These are phyloP conservation scores for Heliconius ethilla DNA, from an alignment of 2,888 invertebrate genomes.

Conservation along the genomic window DNA sequence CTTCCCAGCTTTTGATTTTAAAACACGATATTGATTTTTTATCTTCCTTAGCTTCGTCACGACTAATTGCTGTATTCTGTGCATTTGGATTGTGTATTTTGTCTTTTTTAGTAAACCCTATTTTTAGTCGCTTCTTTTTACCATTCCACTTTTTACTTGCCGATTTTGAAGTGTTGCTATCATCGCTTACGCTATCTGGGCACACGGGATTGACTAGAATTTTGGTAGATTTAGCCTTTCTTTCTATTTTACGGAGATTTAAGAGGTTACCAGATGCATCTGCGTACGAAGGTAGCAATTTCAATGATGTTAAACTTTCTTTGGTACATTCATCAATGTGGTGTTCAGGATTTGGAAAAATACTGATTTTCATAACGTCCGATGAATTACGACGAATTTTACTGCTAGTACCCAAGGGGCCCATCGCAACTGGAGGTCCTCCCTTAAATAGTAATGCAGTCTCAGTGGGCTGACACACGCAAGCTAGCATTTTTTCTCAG, in stretches of 20 bases:
- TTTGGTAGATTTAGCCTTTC: conserved; percentile 76
- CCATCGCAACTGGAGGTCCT: conserved; percentile 79
- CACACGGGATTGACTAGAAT: conserved; percentile 77
- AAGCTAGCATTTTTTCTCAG: conserved; percentile 83
- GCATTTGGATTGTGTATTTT: conserved; percentile 55
- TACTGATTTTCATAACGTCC: conserved; percentile 67
- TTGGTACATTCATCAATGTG: conserved; percentile 63
- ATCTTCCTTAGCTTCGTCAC: conserved; percentile 68
- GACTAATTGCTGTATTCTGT: conserved; percentile 66
- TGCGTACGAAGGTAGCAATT: conserved; percentile 65
- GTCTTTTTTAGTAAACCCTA: conserved; percentile 57
- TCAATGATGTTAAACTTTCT: conserved; percentile 63
- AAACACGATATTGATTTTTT: conserved; percentile 77
- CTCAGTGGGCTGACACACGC: conserved; percentile 85
- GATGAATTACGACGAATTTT: conserved; percentile 67
- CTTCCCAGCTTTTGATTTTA: conserved; percentile 74
- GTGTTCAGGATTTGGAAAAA: conserved; percentile 61
- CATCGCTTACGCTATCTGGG: conserved; percentile 73
- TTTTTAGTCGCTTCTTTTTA: conserved; percentile 75
- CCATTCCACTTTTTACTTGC: conserved; percentile 71
- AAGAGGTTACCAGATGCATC: conserved; percentile 67
- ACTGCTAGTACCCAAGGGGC: conserved; percentile 76
- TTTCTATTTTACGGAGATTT: conserved; percentile 74
- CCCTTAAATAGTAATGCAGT: conserved; percentile 79
- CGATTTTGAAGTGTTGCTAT: conserved; percentile 69